A percentile compares a stretch with the other conserved stretches of the same genome.
Conservation (phyloP, 2,888 invertebrate genomes). For the Hedychridium roseum region DNA sequence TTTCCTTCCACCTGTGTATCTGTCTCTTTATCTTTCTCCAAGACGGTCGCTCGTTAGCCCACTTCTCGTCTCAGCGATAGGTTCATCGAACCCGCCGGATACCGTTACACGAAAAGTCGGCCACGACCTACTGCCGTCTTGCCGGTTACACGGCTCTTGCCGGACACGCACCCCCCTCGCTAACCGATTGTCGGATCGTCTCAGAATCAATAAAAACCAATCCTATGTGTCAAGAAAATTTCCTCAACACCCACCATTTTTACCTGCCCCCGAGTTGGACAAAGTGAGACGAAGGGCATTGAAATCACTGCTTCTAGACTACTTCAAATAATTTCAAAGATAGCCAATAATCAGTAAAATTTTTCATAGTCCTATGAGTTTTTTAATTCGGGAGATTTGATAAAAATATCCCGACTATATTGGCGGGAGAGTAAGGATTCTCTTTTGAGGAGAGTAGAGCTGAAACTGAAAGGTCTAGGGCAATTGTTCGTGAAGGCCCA, state of each 20-base stretch:
- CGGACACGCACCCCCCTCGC: neutral
- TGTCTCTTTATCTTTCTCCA: too few relatives aligned
- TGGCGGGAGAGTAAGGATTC: too few relatives aligned
- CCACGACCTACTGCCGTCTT: conserved; percentile 58
- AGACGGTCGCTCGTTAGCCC: conserved; percentile 57
- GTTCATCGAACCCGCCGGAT: conserved; percentile 56
- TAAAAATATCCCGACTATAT: too few relatives aligned
- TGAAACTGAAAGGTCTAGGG: too few relatives aligned
- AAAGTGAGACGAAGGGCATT: too few relatives aligned
- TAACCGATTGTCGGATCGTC: neutral
- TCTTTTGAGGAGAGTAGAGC: too few relatives aligned
- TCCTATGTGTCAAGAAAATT: neutral
- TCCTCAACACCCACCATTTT: neutral
- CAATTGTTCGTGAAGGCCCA: too few relatives aligned
- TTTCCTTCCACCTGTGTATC: neutral
- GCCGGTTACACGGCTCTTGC: conserved; percentile 15
- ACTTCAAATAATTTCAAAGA: too few relatives aligned
- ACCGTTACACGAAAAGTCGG: conserved; percentile 62
- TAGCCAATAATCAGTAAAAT: too few relatives aligned
- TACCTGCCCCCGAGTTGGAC: neutral
- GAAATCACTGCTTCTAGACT: too few relatives aligned
- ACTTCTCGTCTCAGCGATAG: conserved; percentile 49
- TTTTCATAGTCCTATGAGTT: too few relatives aligned
- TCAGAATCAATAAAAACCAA: neutral
- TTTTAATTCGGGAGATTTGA: too few relatives aligned